These are phyloP conservation scores for Rhinella marina DNA, from an alignment of 2,797 vertebrate species.

Conservation along the genomic window DNA sequence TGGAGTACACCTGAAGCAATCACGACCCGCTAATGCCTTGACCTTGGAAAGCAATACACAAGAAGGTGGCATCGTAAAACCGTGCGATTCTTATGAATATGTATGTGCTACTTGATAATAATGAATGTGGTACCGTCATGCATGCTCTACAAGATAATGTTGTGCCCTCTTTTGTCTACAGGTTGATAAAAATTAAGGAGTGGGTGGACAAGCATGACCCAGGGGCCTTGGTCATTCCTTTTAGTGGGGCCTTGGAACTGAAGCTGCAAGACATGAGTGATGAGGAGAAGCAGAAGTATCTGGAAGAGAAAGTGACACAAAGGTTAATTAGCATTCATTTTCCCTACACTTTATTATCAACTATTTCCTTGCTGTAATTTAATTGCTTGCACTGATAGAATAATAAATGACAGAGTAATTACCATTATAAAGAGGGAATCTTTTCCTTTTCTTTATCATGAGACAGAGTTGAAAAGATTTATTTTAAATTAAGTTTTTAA, in stretches of 20 bases:
- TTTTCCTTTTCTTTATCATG: conserved; percentile 96
- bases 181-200: conserved; percentile 98
- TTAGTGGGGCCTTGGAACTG: conserved; percentile 91
- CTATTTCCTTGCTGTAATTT: conserved; percentile 99
- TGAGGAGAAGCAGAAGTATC: conserved; percentile 91
- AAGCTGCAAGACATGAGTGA: conserved; percentile 89
- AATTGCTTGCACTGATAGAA: conserved; percentile 99
- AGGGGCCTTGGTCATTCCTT: conserved; percentile 91
- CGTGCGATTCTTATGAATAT: conserved; percentile 85
- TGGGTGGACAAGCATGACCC: conserved; percentile 97
- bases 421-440: conserved; percentile 99
- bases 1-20: conserved; percentile 80
- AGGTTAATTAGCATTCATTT: conserved; percentile 99
- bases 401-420: conserved; percentile 99
- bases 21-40: conserved; percentile 80
- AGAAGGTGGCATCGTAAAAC: conserved; percentile 85
- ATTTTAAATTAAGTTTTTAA: conserved; percentile 99
- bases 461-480: conserved; percentile 99
- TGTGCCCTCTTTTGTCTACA: conserved; percentile 81
- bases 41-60: conserved; percentile 83
- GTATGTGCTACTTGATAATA: conserved; percentile 83
- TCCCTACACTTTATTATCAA: conserved; percentile 99
- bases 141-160: conserved; percentile 85
- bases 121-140: conserved; percentile 84
- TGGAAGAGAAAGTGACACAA: conserved; percentile 94